phyloP scores from a whole-genome alignment of 2,113 vertebrate species.

The Suncus etruscus region DNA sequence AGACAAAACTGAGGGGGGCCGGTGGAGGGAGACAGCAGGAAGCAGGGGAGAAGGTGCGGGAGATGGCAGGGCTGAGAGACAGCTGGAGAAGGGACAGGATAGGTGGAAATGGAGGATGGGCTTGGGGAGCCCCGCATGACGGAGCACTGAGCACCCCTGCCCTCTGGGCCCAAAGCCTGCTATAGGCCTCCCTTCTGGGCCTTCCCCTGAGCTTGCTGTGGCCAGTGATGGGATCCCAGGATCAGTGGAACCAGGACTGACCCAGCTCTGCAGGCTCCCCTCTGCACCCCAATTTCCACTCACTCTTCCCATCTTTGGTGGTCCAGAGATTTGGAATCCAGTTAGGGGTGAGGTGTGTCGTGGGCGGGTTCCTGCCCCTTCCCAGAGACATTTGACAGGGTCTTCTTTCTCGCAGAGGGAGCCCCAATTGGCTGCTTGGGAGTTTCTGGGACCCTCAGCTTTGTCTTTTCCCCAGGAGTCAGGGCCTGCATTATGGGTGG shows the following conservation, averaged over 20 bases:
- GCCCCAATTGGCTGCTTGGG: neutral
- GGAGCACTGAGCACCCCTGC: no score
- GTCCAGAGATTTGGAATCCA: neutral
- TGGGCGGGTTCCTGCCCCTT: fast-evolving
- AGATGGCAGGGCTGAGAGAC: neutral
- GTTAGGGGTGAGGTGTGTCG: neutral
- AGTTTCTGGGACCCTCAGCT: neutral
- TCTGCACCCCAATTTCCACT: neutral
- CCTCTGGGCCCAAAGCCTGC: no score
- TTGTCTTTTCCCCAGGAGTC: no score
- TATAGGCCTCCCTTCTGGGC: neutral
- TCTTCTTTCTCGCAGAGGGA: neutral
- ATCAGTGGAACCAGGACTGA: neutral
- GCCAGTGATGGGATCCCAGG: neutral
- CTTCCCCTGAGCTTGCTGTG: neutral
- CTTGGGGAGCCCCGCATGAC: no score
- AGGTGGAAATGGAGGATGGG: neutral
- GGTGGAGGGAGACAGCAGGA: neutral
- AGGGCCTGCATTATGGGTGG: no score
- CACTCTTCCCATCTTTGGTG: neutral
- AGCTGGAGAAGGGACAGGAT: no score
- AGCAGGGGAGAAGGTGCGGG: neutral
- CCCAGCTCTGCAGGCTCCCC: neutral
- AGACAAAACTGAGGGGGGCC: neutral
- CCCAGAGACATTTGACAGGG: neutral